Base-by-base conservation (phyloP, 2,888 invertebrate species). In the Zeuzera pyrina region DNA sequence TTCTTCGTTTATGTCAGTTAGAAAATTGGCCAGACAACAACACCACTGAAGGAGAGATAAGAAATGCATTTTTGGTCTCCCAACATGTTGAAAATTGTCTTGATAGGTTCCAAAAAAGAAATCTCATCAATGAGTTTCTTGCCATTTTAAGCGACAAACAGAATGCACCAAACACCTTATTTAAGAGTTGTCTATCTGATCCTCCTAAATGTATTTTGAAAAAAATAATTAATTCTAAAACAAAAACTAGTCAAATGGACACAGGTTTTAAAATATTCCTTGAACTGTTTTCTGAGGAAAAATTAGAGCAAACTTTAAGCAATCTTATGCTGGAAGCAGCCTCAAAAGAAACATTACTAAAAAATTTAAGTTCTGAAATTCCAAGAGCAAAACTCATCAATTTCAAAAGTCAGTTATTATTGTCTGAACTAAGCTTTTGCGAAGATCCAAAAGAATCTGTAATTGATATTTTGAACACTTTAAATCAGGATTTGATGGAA, bases 1-100 rank as follows among this genome's bases (percentile, higher is more conserved):
- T 85, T 50, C 53, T 86, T 27, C 51, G 60, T 19, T 52, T 86
- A 6, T 79, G 85, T 41, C 84, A 86, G 49, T 68, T 69, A 47
- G 65, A 74, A 12, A 56, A 57, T 33, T 87, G 81, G 85, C 73
- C 74, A 14, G 63, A 58, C 38, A 68, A 62, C 40, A 63, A 76
- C 0, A 84, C 79, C 2, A 45, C 49, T 19, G 52, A 60, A 30
- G 64, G 71, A 35, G 85, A 86, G 52, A 64, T 88, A 1, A 73
- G 59, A 53, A 85, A 78, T 50, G 73, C 81, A 12, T 87, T 89
- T 39, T 49, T 85, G 39, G 64, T 84, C 36, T 81, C 86, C 16
- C 52, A 56, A 29, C 86, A 87, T 47, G 59, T 89, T 15, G 88
- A 88, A 56, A 79, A 76, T 39, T 68, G 79, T 34, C 55, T 87